Percentiles rank a stretch among this genome's conserved stretches.
Evolutionary conservation across 2,888 invertebrate genomes (phyloP).

Genomic region (Seira ritae): DNA sequence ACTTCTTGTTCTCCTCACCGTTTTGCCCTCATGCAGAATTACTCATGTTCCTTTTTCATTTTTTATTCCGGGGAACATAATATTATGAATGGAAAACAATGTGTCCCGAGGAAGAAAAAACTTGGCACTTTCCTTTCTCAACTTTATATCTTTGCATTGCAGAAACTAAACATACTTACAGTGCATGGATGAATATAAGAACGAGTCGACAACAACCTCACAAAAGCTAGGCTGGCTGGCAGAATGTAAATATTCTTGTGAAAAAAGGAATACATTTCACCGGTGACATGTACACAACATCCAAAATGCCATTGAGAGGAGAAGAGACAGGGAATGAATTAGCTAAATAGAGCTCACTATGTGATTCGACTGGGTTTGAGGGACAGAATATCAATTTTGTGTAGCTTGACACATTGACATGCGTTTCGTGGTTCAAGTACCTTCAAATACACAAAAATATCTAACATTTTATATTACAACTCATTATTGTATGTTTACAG

Average conservation of each 20-base stretch:
- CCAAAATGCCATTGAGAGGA: neutral
- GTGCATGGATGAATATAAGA: neutral
- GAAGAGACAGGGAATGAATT: neutral
- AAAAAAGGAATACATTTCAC: neutral
- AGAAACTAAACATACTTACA: neutral
- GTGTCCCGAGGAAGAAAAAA: neutral
- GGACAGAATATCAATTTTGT: conserved; percentile 7
- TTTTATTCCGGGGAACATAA: neutral
- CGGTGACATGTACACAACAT: conserved; percentile 12
- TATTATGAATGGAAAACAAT: neutral
- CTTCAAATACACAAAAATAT: no score
- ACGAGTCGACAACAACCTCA: neutral
- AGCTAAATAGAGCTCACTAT: no score
- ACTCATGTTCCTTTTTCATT: no score
- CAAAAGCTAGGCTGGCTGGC: no score
- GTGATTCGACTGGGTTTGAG: no score
- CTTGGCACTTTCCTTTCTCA: neutral
- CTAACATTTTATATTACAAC: neutral
- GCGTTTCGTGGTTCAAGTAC: neutral
- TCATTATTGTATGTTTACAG: no score
- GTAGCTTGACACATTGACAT: conserved; percentile 17
- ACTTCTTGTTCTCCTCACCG: conserved; percentile 18
- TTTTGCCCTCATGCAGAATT: neutral
- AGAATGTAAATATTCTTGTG: neutral
- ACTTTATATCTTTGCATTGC: neutral